Conservation (phyloP, 1,140 invertebrate genomes). For the Phymorhynchus buccinoides region DNA sequence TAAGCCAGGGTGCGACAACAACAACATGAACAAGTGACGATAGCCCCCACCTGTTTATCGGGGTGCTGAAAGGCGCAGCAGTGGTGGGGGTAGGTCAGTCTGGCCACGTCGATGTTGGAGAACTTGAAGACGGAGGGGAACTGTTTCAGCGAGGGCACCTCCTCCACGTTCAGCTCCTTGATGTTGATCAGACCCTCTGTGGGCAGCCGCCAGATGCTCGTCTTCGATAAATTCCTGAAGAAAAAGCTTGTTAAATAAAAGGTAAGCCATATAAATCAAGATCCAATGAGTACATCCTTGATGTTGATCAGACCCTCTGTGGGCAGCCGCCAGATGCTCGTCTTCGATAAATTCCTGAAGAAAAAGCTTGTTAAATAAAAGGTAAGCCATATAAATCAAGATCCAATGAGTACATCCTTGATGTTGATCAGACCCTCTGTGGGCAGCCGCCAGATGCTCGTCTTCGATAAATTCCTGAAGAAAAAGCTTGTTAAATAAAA, state of each 20-base stretch:
- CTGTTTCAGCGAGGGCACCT: slow-evolving; percentile 82
- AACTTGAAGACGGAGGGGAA: slow-evolving; percentile 90
- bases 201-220: slow-evolving; percentile 82
- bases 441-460: slow-evolving; percentile 82
- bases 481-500: not conserved
- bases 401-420: too few relatives aligned
- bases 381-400: too few relatives aligned
- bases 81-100: slow-evolving; percentile 88
- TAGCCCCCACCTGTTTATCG: slow-evolving; percentile 83
- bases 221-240: slow-evolving; percentile 83
- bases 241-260: not conserved
- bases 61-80: slow-evolving; percentile 91
- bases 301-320: slow-evolving; percentile 82
- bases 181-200: slow-evolving; percentile 82
- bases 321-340: slow-evolving; percentile 82
- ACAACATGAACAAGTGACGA: too few relatives aligned
- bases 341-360: slow-evolving; percentile 83
- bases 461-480: slow-evolving; percentile 83
- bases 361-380: not conserved
- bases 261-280: too few relatives aligned
- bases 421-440: slow-evolving; percentile 82
- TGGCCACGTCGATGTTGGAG: slow-evolving; percentile 75
- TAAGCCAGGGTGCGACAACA: too few relatives aligned
- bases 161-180: slow-evolving; percentile 81
- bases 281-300: too few relatives aligned